Conservation (phyloP, 1,140 invertebrate species). For the Theocolax elegans region DNA sequence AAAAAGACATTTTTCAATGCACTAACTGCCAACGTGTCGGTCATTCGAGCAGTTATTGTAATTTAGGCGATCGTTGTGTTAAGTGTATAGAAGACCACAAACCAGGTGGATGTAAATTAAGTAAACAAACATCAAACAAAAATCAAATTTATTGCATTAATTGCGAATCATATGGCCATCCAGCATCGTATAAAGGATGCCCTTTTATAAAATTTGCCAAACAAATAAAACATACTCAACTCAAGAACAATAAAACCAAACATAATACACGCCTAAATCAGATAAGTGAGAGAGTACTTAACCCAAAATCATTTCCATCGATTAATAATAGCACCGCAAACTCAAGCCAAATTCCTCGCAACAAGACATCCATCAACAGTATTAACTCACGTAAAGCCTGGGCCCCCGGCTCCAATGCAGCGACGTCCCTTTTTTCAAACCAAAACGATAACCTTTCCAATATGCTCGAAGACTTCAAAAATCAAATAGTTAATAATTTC, state of each 20-base stretch:
- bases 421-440: neutral
- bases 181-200: conserved; percentile 48
- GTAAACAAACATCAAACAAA: neutral
- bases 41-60: conserved; percentile 22
- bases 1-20: conserved; percentile 2
- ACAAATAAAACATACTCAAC: neutral
- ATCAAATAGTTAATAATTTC: neutral
- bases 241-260: neutral
- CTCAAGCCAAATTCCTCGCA: no score
- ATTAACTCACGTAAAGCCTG: no score
- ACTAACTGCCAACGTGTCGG: conserved; percentile 37
- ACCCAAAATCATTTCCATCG: neutral
- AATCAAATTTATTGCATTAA: conserved; percentile 31
- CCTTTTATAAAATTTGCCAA: conserved; percentile 21
- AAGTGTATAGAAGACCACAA: conserved; percentile 17
- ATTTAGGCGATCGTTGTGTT: conserved; percentile 15
- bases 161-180: conserved; percentile 43
- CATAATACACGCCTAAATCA: neutral
- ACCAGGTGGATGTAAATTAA: neutral
- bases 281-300: neutral
- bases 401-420: neutral
- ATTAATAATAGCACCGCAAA: neutral
- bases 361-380: no score
- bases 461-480: neutral
- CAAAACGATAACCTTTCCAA: neutral